Evolutionary conservation across 2,113 vertebrate species (phyloP), one percentile per base, ranked within the genome.

Genomic region (Phocoena sinus): DNA sequence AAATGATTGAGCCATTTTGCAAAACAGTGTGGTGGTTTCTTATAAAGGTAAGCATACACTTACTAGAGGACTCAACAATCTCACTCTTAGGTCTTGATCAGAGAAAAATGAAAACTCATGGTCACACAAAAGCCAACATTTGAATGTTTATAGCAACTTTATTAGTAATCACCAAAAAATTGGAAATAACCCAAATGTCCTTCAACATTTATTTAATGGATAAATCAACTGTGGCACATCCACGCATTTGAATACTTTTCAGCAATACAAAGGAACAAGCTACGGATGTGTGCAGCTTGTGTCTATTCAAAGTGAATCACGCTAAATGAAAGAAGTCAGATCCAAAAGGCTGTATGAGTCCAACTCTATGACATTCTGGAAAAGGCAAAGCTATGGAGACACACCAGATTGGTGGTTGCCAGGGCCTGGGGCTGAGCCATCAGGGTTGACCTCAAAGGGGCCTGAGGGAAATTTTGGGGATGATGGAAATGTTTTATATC

Each of bases 81-180:
- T 77, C 53, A 58, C 11, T 62, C 84, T 90, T 67, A 33, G n/a
- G 10, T 79, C 62, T 73, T 89, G 53, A n/a, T 31, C 50, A 86
- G 38, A 93, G 41, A 82, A 12, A 86, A 95, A 94, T 36, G 33
- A 87, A 76, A 87, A 94, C 38, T 63, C 63, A 83, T 2, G 28
- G 44, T 80, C 67, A 89, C 31, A 73, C 25, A 47, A 83, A 95
- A 95, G 67, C 6, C n/a, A 83, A 26, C 63, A 17, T 76, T 90
- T 94, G 58, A 73, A 38, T 81, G 63, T 71, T 87, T 63, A 63
- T 14, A 53, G 41, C 41, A 88, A 56, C 41, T 90, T 95, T 62
- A 60, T 81, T 65, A 79, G 94, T 60, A 63, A 84, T 84, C 76
- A 92, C 31, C 23, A 6, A 8, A 83, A 90, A 63, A 41, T 15